Evolutionary conservation across 2,797 vertebrate species (phyloP), one percentile per base, ranked within the genome.

Genomic region (Myotis myotis): DNA sequence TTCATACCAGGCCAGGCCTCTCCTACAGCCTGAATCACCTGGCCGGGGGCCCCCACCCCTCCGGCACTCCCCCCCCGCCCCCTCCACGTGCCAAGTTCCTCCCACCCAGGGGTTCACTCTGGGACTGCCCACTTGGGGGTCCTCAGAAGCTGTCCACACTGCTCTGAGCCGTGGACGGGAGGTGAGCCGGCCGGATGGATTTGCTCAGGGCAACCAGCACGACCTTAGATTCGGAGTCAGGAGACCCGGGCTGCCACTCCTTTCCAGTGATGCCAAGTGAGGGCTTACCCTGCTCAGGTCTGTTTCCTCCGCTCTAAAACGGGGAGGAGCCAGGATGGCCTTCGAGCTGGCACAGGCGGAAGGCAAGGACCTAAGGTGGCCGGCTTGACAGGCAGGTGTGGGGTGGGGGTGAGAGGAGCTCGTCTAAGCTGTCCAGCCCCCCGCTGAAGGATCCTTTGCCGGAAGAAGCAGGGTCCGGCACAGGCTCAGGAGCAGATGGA

Each of bases 31-130:
- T 3, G 28, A 22, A 20, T 28, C 36, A 7, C 20, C 38, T 44
- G 13, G 1, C 55, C 30, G 2, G 0, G 0, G 38, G 12, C 20
- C 10, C 15, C 0, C 0, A 0, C 5, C 17, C 57, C 20, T 33
- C 33, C n/a, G 0, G 1, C 25, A 33, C 19, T 33, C 47, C 51
- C 79, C 49, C 3, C 11, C 66, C 44, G 3, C 0, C 23, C 22
- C 11, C 28, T 36, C 47, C 38, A 16, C 4, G 5, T 6, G 53
- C 68, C 49, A 15, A 20, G 51, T 28, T 68, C 79, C 76, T 70
- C 36, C 60, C 1, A 53, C 28, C 8, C n/a, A 72, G 60, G 62
- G 3, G 44, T 72, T 64, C 30, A 6, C 75, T 44, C 23, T 36
- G 81, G 75, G 38, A 13, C 22, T 28, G 2, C 19, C 49, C 15